Conservation (phyloP, 2,797 vertebrate genomes). For the Arnoldichthys spilopterus region DNA sequence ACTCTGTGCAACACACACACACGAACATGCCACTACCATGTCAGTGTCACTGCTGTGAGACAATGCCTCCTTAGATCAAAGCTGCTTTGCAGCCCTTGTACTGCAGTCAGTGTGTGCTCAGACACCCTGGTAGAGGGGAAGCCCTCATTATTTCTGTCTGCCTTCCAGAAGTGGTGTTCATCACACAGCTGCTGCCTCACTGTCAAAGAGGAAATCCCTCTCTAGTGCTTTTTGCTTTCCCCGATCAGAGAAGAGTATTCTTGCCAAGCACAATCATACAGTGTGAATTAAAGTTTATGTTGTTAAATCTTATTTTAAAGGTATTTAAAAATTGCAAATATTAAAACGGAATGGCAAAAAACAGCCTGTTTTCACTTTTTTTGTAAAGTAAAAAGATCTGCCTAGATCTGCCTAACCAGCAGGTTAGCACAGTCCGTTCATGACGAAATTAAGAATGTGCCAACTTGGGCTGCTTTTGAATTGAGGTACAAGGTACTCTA, state of each 20-base stretch:
- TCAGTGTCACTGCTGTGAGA: neutral
- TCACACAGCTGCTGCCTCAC: constrained; percentile 9
- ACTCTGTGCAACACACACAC: too few relatives aligned
- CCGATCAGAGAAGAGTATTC: neutral
- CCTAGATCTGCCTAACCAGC: too few relatives aligned
- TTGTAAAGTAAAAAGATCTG: too few relatives aligned
- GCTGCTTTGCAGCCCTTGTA: neutral
- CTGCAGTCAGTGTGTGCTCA: constrained; percentile 30
- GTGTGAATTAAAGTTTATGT: neutral
- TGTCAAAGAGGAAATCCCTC: constrained; percentile 29
- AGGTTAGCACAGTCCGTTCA: too few relatives aligned
- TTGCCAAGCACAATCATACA: neutral
- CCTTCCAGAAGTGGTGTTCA: constrained; percentile 25
- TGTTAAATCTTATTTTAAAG: neutral
- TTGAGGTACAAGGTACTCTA: too few relatives aligned
- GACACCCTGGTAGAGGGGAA: constrained; percentile 46
- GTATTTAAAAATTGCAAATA: too few relatives aligned
- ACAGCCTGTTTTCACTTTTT: too few relatives aligned
- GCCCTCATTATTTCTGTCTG: constrained; percentile 45
- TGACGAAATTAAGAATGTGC: too few relatives aligned
- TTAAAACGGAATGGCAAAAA: too few relatives aligned
- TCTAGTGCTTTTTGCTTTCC: neutral
- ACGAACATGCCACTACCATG: too few relatives aligned
- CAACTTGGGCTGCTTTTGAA: too few relatives aligned
- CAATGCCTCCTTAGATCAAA: constrained; percentile 1